These are phyloP conservation scores for Leucosticte australis DNA, from an alignment of 2,113 vertebrate genomes.

Conservation along the genomic window DNA sequence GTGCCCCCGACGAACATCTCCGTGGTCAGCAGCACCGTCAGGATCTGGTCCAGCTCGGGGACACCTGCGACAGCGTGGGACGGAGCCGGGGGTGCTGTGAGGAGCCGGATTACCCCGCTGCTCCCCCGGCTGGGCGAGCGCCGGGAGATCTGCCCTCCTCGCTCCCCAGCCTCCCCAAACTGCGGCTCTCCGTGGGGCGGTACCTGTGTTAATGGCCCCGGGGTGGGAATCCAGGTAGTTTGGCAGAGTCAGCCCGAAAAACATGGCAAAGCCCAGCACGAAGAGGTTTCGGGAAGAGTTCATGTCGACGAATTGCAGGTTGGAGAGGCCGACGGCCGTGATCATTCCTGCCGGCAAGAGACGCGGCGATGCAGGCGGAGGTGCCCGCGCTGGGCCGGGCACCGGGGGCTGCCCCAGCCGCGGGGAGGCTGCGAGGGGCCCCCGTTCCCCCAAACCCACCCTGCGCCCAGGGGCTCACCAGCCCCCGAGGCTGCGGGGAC, in stretches of 20 bases:
- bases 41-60: conserved; percentile 89
- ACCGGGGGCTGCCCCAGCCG: not conserved
- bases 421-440: not conserved
- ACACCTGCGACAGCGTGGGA: conserved; percentile 71
- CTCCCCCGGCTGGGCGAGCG: fast-evolving
- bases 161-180: fast-evolving
- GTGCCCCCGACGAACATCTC: conserved; percentile 98
- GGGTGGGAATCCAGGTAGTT: conserved; percentile 87
- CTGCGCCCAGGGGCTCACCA: fast-evolving
- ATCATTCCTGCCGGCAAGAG: conserved; percentile 86
- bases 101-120: not conserved
- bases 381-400: not conserved
- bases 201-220: conserved; percentile 87
- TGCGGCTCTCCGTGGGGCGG: fast-evolving
- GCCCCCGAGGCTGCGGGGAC: fast-evolving
- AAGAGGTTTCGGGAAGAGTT: conserved; percentile 98
- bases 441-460: fast-evolving
- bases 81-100: fast-evolving
- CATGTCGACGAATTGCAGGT: conserved; percentile 94
- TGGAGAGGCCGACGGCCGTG: conserved; percentile 94
- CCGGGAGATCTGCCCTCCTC: not conserved
- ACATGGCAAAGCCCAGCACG: conserved; percentile 94
- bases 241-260: conserved; percentile 90
- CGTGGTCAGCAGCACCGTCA: conserved; percentile 92
- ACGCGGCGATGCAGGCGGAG: not conserved